Conservation (phyloP, 2,113 vertebrate species). For the Chelonoidis abingdonii region DNA sequence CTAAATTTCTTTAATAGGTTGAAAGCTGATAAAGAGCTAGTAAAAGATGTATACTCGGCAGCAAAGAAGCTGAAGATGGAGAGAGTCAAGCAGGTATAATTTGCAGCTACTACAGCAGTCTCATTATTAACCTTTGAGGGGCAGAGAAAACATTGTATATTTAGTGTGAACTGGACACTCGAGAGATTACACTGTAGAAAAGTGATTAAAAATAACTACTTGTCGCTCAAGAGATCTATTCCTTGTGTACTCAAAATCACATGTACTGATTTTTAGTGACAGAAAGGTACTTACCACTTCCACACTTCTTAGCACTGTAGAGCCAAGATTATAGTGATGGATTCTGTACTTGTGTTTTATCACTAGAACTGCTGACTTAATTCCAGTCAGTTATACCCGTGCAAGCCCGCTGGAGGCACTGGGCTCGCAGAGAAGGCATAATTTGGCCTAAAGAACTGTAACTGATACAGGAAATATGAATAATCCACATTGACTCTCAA, state of each 20-base stretch:
- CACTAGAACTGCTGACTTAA: not conserved
- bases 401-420: fast-evolving
- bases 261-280: not conserved
- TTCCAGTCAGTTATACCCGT: not conserved
- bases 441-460: not conserved
- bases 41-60: constrained; percentile 98
- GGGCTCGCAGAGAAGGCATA: fast-evolving
- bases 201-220: not conserved
- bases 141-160: not conserved
- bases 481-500: not conserved
- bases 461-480: not conserved
- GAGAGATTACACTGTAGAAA: not conserved
- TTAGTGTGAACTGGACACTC: not conserved
- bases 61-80: constrained; percentile 98
- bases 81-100: constrained; percentile 93
- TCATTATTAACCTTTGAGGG: not conserved
- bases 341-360: not conserved
- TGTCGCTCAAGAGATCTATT: not conserved
- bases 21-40: constrained; percentile 96
- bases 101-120: not conserved
- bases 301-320: not conserved
- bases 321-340: fast-evolving
- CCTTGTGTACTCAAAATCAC: not conserved
- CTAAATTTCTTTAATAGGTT: constrained; percentile 80
- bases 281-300: not conserved